These are phyloP conservation scores for Lobophora halterata DNA, from an alignment of 2,888 invertebrate species.

Conservation along the genomic window DNA sequence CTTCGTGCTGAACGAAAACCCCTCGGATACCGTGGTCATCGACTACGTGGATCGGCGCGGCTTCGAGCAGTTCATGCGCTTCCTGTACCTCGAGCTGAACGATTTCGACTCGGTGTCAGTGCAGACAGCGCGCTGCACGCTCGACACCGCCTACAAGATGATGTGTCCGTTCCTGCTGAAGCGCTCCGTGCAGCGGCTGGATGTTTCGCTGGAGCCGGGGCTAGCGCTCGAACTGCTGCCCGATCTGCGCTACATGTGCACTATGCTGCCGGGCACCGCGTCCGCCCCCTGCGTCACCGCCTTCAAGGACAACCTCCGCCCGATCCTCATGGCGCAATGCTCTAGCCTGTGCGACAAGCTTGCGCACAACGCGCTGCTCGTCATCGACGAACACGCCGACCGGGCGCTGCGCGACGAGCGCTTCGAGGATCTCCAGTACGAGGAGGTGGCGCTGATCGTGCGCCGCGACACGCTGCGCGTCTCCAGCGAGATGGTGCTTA, in stretches of 20 bases:
- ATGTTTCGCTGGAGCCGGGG: conserved; percentile 81
- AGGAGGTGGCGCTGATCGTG: conserved; percentile 83
- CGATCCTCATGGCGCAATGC: conserved; percentile 65
- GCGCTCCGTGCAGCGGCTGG: conserved; percentile 84
- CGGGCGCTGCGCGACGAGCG: conserved; percentile 63
- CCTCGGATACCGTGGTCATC: conserved; percentile 68
- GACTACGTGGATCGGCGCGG: conserved; percentile 84
- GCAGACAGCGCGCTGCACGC: conserved; percentile 84
- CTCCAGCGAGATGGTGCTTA: conserved; percentile 82
- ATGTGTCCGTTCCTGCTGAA: conserved; percentile 85
- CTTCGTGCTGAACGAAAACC: conserved; percentile 73
- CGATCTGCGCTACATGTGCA: conserved; percentile 75
- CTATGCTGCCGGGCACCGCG: conserved; percentile 66
- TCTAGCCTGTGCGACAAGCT: conserved; percentile 82
- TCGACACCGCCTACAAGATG: conserved; percentile 88
- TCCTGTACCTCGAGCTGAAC: conserved; percentile 83
- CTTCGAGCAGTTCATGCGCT: conserved; percentile 84
- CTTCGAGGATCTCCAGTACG: conserved; percentile 81
- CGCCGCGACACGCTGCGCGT: conserved; percentile 85
- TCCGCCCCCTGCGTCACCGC: conserved; percentile 75
- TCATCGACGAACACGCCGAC: conserved; percentile 70
- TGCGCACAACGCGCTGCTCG: conserved; percentile 83
- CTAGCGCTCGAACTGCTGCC: conserved; percentile 85
- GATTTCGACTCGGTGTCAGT: conserved; percentile 83
- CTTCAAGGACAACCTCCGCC: conserved; percentile 59